Evolutionary conservation across 2,888 invertebrate genomes (phyloP), one percentile per base, ranked within the genome.

Genomic region (Tenthredo scrophulariae): DNA sequence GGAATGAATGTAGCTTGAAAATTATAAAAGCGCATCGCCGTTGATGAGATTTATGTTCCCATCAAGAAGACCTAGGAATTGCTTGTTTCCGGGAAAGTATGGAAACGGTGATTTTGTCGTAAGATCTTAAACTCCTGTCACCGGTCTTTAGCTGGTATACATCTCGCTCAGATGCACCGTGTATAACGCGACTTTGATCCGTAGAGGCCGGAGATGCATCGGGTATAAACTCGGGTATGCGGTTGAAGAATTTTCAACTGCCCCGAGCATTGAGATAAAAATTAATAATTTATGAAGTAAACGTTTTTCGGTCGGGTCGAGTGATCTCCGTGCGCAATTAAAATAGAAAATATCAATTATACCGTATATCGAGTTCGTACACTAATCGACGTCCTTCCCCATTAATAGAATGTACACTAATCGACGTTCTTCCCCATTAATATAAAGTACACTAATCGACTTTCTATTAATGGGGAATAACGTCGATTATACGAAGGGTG

Each of bases 271-370:
- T 54, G 77, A 77, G 77, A 77, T 77, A 18, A 77, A 77, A 77
- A 77, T 77, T 50, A 50, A 50, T 77, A 77, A 77, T 77, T 77
- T 77, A 77, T 77, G 77, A 77, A 77, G 58, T 80, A 80, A 62
- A 80, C 80, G 58, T 80, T 40, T 40, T n/a, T 62, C 58, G 58
- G 37, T 80, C 80, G 80, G 80, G 22, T 15, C 40, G 22, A 62
- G 77, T 77, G 77, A 77, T 77, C 77, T 54, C 33, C 13, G 77
- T n/a, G 15, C 77, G 77, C 77, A 77, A 77, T 77, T 77, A 77
- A 33, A 77, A 77, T 77, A 33, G 33, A 77, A 77, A 77, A 77
- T 77, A 50, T 33, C 54, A 77, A 77, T 77, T 77, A 77, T 40
- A 40, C 13, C 43, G 22, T 74, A 40, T 40, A 74, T 74, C 43